phyloP scores from a whole-genome alignment of 2,888 invertebrate genomes.

The Ephialtes manifestator region DNA sequence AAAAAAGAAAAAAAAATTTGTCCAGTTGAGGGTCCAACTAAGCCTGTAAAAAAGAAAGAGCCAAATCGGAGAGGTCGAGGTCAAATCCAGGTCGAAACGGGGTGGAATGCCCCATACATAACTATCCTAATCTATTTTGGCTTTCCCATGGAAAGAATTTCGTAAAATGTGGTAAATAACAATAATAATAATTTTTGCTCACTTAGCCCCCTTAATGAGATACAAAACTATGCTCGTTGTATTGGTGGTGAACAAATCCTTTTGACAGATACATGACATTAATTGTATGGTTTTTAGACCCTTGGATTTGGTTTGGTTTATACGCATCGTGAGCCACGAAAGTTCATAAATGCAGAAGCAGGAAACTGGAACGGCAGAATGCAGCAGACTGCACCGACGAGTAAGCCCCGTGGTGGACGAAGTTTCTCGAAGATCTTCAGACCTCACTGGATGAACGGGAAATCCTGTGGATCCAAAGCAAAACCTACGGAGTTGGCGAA shows the following conservation, averaged over 20 bases:
- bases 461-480: slow-evolving; percentile 57
- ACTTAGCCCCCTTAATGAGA: too few relatives aligned
- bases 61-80: too few relatives aligned
- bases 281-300: background rate
- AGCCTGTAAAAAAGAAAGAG: too few relatives aligned
- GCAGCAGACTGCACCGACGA: slow-evolving; percentile 39
- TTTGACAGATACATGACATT: background rate
- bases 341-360: slow-evolving; percentile 33
- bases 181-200: too few relatives aligned
- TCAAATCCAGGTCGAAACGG: too few relatives aligned
- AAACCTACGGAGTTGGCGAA: slow-evolving; percentile 56
- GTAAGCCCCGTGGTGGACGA: slow-evolving; percentile 37
- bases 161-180: too few relatives aligned
- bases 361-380: slow-evolving; percentile 40
- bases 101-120: too few relatives aligned
- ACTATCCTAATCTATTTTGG: too few relatives aligned
- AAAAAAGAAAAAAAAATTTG: too few relatives aligned
- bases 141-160: too few relatives aligned
- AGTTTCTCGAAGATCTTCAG: slow-evolving; percentile 54
- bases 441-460: slow-evolving; percentile 49
- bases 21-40: too few relatives aligned
- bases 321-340: slow-evolving; percentile 26
- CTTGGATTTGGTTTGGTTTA: slow-evolving; percentile 20
- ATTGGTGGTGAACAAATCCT: background rate
- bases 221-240: too few relatives aligned